These are phyloP conservation scores for Caloenas nicobarica DNA, from an alignment of 2,113 vertebrate genomes.

Conservation along the genomic window DNA sequence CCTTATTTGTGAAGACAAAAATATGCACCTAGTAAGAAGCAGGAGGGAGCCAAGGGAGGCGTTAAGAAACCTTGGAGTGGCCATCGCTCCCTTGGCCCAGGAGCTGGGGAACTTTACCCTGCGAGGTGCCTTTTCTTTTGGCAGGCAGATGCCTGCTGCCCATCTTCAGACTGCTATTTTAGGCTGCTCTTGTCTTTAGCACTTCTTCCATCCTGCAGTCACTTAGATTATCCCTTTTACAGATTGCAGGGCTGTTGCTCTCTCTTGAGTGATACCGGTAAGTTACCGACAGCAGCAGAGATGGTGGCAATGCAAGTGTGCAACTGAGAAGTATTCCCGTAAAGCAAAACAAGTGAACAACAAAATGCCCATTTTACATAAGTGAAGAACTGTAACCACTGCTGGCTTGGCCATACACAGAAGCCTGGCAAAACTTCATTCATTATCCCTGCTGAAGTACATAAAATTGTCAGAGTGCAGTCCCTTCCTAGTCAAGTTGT, in stretches of 20 bases:
- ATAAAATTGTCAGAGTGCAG: background rate
- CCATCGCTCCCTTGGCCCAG: background rate
- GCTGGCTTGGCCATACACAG: accelerated
- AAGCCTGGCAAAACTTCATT: background rate
- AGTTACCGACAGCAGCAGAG: background rate
- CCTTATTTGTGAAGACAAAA: background rate
- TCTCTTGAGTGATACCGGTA: background rate
- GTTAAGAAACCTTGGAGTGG: background rate
- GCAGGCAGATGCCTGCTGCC: slow-evolving; percentile 32
- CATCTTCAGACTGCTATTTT: slow-evolving; percentile 45
- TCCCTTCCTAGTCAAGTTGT: background rate
- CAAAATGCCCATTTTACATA: background rate
- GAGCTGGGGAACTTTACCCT: background rate
- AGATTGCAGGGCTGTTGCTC: background rate
- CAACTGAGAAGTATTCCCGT: background rate
- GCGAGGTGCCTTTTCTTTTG: background rate
- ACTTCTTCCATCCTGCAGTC: background rate
- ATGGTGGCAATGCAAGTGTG: background rate
- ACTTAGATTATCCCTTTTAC: background rate
- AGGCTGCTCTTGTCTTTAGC: slow-evolving; percentile 38
- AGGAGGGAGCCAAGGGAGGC: background rate
- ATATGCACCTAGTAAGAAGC: background rate
- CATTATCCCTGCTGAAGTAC: background rate
- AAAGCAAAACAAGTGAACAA: background rate
- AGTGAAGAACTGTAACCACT: background rate